These are phyloP conservation scores for Whitmania pigra DNA, from an alignment of 1,140 invertebrate species.

Conservation along the genomic window DNA sequence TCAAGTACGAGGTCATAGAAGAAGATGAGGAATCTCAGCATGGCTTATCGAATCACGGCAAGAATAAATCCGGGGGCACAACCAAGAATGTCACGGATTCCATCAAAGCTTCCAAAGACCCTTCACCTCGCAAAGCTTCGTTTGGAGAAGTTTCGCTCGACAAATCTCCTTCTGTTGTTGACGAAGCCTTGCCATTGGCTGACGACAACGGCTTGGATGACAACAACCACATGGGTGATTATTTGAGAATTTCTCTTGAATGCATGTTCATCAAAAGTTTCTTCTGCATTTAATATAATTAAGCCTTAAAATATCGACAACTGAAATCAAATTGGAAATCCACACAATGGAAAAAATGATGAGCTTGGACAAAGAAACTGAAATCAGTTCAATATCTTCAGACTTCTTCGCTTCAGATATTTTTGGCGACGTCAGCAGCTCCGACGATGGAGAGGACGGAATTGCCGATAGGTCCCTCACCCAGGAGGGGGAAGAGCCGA, in stretches of 20 bases:
- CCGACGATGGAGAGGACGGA: not conserved
- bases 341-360: not conserved
- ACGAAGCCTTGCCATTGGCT: not conserved
- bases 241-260: no score
- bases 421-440: constrained; percentile 11
- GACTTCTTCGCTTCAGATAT: constrained; percentile 1
- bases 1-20: constrained; percentile 81
- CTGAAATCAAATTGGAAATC: not conserved
- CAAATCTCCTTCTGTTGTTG: no score
- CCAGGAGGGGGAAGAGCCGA: not conserved
- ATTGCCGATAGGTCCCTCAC: not conserved
- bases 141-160: no score
- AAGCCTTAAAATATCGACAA: not conserved
- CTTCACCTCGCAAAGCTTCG: not conserved
- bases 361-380: not conserved
- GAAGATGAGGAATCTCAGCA: constrained; percentile 52
- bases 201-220: not conserved
- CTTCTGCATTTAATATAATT: not conserved
- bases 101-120: not conserved
- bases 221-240: not conserved
- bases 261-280: no score
- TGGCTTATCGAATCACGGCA: not conserved
- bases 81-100: not conserved
- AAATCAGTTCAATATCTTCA: not conserved
- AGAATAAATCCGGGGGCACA: not conserved